Percentiles rank a stretch among this genome's conserved stretches.
phyloP scores from a whole-genome alignment of 2,888 invertebrate genomes.

The Lissonota sp. region DNA sequence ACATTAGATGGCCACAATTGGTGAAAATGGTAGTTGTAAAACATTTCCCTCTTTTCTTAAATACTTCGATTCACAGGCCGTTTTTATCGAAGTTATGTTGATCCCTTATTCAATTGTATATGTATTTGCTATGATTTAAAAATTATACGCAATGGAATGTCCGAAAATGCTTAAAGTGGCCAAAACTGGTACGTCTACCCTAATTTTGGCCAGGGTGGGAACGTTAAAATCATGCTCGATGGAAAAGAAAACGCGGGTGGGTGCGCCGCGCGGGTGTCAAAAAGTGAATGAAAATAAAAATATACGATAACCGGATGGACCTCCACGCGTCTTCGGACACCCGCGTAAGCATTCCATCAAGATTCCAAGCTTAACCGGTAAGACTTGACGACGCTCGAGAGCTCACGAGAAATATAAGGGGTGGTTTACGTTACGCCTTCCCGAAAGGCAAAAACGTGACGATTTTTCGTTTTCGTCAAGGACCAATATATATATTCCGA shows the following conservation, averaged over 20 bases:
- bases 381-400: slow-evolving; percentile 70
- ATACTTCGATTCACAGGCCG: no score
- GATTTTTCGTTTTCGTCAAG: slow-evolving; percentile 26
- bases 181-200: no score
- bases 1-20: no score
- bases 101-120: no score
- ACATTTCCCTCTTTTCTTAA: no score
- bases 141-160: no score
- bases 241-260: slow-evolving; percentile 7
- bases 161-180: no score
- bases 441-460: slow-evolving; percentile 74
- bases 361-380: background rate
- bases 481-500: slow-evolving; percentile 47
- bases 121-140: no score
- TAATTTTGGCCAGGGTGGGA: background rate
- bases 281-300: slow-evolving; percentile 44
- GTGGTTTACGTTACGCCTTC: slow-evolving; percentile 64
- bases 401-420: slow-evolving; percentile 43
- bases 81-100: no score
- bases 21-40: no score
- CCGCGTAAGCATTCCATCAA: slow-evolving; percentile 28
- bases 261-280: slow-evolving; percentile 43
- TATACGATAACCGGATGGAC: slow-evolving; percentile 54
- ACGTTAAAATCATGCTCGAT: background rate
- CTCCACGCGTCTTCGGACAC: slow-evolving; percentile 14